Evolutionary conservation across 2,113 vertebrate species (phyloP).

Genomic region (Nothobranchius furzeri): DNA sequence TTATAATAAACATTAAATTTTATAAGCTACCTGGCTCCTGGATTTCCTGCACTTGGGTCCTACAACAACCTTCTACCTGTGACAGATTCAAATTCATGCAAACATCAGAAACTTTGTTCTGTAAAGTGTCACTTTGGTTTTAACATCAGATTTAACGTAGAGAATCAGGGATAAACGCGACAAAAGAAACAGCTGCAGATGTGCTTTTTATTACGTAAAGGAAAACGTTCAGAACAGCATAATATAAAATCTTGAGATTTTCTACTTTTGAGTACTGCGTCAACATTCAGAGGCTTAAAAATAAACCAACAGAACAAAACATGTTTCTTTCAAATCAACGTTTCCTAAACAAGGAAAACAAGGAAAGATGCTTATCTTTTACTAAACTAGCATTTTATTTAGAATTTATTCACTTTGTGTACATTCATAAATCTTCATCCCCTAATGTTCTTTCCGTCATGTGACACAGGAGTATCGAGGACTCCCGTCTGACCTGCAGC

Average conservation of each 20-base stretch:
- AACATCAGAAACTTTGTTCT: no score
- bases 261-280: slow-evolving; percentile 23
- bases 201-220: slow-evolving; percentile 46
- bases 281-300: slow-evolving; percentile 48
- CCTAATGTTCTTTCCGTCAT: neutral
- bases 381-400: no score
- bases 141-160: no score
- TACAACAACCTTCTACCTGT: no score
- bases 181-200: neutral
- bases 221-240: slow-evolving; percentile 47
- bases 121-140: no score
- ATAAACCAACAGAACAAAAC: slow-evolving; percentile 2
- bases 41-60: no score
- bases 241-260: slow-evolving; percentile 10
- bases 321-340: neutral
- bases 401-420: neutral
- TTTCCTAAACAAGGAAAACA: neutral
- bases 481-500: no score
- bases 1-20: no score
- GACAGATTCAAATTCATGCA: no score
- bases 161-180: no score
- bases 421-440: slow-evolving; percentile 26
- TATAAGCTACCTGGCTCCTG: no score
- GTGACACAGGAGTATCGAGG: neutral
- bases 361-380: no score